Base-by-base conservation (phyloP, 1,140 invertebrate species). In the Hyphantria cunea region DNA sequence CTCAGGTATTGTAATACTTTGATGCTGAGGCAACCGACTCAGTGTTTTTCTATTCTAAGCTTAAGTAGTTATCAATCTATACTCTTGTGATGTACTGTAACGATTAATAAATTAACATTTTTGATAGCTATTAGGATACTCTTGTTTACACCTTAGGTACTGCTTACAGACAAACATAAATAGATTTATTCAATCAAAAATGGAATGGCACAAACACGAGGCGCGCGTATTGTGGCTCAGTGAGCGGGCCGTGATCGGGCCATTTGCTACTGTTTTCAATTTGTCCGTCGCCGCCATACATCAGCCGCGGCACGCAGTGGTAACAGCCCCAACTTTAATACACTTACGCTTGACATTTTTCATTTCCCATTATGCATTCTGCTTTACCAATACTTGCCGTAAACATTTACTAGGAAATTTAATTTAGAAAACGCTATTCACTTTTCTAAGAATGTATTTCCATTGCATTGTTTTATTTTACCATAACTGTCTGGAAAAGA, bases 211-310 rank as follows among this genome's bases (percentile, higher is more conserved):
- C 25, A 48, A 52, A 14, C n/a, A 56, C 44, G 47, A 45, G 71
- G 62, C 59, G 72, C 50, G 32, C 9, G 54, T 60, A 76, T 64
- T 80, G 77, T 78, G 64, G 66, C 69, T 52, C 32, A 53, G 53
- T 50, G 15, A 61, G 65, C 60, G 70, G 61, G 64, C 70, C 68
- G 72, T 68, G 75, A 84, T 79, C 82, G 84, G 80, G 59, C 82
- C 84, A 87, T 87, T 86, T 84, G 76, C 74, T 76, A 74, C 77
- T 81, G 77, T 85, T 84, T 85, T 79, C 82, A 87, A 87, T 87
- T 87, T 87, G 84, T 77, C 80, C 73, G 68, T 65, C 64, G 80
- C 76, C 71, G 53, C 82, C 77, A 84, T 85, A 84, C 82, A 85
- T 87, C 84, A 85, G 82, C 68, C 53, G 66, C 66, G 76, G 81